Evolutionary conservation across 2,113 vertebrate genomes (phyloP).

Genomic region (Siniperca knerii): DNA sequence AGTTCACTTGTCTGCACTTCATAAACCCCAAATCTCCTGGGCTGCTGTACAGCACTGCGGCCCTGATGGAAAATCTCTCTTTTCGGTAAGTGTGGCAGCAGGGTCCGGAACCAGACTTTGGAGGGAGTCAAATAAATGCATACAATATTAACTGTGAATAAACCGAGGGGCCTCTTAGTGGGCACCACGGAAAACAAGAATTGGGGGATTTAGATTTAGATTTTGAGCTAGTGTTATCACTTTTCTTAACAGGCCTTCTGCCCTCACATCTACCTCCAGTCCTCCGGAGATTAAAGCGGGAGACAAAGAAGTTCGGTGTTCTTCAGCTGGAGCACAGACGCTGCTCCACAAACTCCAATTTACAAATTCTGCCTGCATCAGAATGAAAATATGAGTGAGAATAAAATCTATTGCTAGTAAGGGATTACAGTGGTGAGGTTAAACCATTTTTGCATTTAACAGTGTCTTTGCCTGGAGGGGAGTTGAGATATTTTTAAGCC

Average conservation of each 20-base stretch:
- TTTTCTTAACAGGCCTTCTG: not conserved
- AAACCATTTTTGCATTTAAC: conserved; percentile 70
- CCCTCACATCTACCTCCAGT: not conserved
- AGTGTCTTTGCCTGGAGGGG: conserved; percentile 74
- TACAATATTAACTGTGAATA: not conserved
- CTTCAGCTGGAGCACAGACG: conserved; percentile 5
- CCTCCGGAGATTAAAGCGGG: not conserved
- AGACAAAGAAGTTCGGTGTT: conserved; percentile 32
- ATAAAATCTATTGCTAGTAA: conserved; percentile 62
- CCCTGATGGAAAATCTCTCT: conserved; percentile 9
- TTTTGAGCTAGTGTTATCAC: not conserved
- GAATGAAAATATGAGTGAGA: conserved; percentile 53
- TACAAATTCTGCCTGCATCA: conserved; percentile 41
- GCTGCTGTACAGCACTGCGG: conserved; percentile 46
- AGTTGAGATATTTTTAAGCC: conserved; percentile 74
- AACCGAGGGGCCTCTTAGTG: not conserved
- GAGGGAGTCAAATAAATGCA: not conserved
- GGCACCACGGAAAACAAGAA: not conserved
- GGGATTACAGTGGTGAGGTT: conserved; percentile 78
- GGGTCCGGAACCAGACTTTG: not conserved
- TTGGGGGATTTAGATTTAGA: not conserved
- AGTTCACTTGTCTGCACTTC: conserved; percentile 76
- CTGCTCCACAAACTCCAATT: conserved; percentile 46
- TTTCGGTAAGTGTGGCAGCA: not conserved
- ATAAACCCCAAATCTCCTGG: conserved; percentile 75